Base-by-base conservation (phyloP, 1,140 invertebrate genomes). In the Drosophila ohnishii region DNA sequence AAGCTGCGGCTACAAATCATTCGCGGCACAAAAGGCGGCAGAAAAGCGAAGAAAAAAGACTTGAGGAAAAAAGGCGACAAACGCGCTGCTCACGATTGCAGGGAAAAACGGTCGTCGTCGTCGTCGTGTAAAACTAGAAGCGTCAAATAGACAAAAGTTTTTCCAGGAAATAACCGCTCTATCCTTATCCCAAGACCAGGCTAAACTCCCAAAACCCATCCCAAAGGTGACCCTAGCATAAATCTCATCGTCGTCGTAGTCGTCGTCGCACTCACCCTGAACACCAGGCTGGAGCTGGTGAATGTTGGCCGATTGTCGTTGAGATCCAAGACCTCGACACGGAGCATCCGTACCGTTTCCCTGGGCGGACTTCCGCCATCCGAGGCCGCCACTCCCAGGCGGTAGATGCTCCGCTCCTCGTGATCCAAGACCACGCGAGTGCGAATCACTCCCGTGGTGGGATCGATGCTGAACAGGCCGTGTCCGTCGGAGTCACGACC, bases 251-350 rank as follows among this genome's bases (percentile, higher is more conserved):
- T 19, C 11, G 10, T 47, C 22, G 19, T 44, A 2, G 2, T 45
- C 8, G 25, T 39, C 37, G 13, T 39, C 6, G 32, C 44, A 93
- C 94, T 94, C 91, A 97, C 96, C 93, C 95, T 95, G 92, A 98
- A 98, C 55, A 95, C 94, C 72, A 98, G 93, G 92, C 96, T 97
- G 58, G 96, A 97, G 83, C 96, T 97, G 40, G 96, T 96, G 92
- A 98, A 98, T 56, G 95, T 97, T 30, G 97, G 97, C 80, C 96
- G 93, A 92, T 97, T 97, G 91, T 98, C 97, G 91, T 98, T 97
- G 44, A 98, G 93, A 90, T 98, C 97, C 74, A 97, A 92, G 19
- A 98, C 97, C 92, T 97, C 96, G 22, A 99, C 95, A 77, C 96
- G 94, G 30, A 97, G 93, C 57, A 96, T 94, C 57, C 96, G 94